Base-by-base conservation (phyloP, 2,888 invertebrate species). In the Graphium colonna region DNA sequence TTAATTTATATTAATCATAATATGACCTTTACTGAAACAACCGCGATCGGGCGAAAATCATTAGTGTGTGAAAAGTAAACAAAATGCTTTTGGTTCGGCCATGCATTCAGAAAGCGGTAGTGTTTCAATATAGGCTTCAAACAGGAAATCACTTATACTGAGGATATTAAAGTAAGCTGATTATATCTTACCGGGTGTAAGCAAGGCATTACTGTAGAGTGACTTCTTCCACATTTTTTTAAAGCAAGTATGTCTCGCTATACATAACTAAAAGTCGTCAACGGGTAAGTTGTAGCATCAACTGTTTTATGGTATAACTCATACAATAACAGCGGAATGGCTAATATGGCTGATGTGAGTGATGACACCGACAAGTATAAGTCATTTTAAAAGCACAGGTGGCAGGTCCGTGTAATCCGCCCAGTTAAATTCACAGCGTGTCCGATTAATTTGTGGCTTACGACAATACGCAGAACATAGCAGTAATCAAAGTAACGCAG, bases 171-270 rank as follows among this genome's bases (percentile, higher is more conserved):
- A 88, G 83, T 83, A 89, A 89, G 88, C 88, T 85, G 84, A 84
- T 83, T 82, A 79, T 85, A 84, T 89, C 88, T 89, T 89, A 89
- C 88, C 88, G 74, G 87, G 86, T 88, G 86, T 87, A 89, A 89
- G 88, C 88, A 88, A 88, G 85, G 82, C 87, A 87, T 80, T 87
- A 87, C 87, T 87, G 88, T 82, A 82, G 87, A 83, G 86, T 89
- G 88, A 87, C 88, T 83, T 87, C 88, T 87, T 89, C 88, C 87
- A 87, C 86, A 86, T 85, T 53, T 12, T 51, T 87, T 83, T 80
- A 84, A 89, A 89, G 88, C 86, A 83, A 87, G 82, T 77, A 87
- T 84, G 80, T 87, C 80, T 87, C 88, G 86, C 88, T 89, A 89
- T 86, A 88, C 86, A 83, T 79, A 87, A 86, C 81, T 84, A 85